Evolutionary conservation across 1,140 invertebrate genomes (phyloP), one percentile per base, ranked within the genome.

Genomic region (Andricus grossulariae): DNA sequence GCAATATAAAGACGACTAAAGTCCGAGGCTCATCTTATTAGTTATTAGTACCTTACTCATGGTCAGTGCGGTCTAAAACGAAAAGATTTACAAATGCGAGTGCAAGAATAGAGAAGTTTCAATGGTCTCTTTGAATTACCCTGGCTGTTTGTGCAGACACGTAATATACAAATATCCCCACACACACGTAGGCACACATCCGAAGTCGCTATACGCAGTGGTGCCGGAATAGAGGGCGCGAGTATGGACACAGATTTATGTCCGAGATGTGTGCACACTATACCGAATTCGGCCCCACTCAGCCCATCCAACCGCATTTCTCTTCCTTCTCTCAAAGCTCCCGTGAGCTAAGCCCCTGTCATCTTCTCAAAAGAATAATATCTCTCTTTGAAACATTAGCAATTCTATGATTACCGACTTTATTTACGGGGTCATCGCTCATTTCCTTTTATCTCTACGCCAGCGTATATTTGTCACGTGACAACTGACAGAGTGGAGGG

Each of bases 61-160:
- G 74, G 18, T 19, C 19, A 72, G 76, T 66, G n/a, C 72, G 78
- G 77, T 73, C 76, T 79, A 84, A 84, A 88, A 86, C 84, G 86
- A 81, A 86, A 88, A 82, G 84, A 82, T 84, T 86, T 83, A 88
- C 86, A 86, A 89, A 86, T 79, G 83, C 84, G 79, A 75, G 79
- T 81, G 84, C 83, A 87, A 88, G 86, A 89, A 88, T 88, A 88
- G 87, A 84, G 85, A 74, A 82, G 84, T 79, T 86, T 90, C 84
- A 89, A 90, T 90, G 84, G 86, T 80, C 84, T 86, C 86, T 89
- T 90, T 89, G 88, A 89, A 89, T 89, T 87, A 86, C 80, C 77
- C 81, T 80, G 84, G 83, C 84, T 84, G 85, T 88, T 88, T 86
- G 82, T 88, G 84, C 86, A 84, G 86, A 87, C 82, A 82, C 84